Conservation (phyloP, 2,113 vertebrate genomes). For the Ondatra zibethicus region DNA sequence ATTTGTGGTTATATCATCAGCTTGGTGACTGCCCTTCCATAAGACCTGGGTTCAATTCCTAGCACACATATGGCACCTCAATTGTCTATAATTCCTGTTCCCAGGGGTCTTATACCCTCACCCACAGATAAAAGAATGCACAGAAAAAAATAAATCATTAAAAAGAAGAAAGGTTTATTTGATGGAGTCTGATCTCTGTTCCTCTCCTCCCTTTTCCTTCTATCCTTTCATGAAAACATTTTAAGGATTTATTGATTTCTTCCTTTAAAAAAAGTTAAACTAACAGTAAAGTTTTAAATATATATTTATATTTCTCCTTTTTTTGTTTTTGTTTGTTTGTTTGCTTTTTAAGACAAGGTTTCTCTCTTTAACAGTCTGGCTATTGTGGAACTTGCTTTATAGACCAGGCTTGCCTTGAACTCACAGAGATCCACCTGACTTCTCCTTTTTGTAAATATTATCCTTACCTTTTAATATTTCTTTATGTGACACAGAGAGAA, state of each 20-base stretch:
- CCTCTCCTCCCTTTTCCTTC: neutral
- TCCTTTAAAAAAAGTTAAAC: neutral
- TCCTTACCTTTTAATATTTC: neutral
- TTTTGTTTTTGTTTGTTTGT: neutral
- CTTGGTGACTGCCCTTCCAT: neutral
- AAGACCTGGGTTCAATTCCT: neutral
- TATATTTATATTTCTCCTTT: neutral
- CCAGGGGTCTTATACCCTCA: neutral
- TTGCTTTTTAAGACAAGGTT: neutral
- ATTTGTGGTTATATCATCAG: neutral
- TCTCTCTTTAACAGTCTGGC: neutral
- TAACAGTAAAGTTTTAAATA: neutral
- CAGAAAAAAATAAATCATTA: neutral
- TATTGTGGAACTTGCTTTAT: neutral
- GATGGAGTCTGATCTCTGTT: neutral
- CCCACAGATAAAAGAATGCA: neutral
- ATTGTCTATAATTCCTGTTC: neutral
- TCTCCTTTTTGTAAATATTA: slow-evolving; percentile 28
- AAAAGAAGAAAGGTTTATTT: slow-evolving; percentile 39
- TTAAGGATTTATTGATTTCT: slow-evolving; percentile 28
- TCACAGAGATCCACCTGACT: neutral
- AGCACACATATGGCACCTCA: neutral
- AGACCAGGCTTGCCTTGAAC: neutral
- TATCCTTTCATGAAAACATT: slow-evolving; percentile 18
- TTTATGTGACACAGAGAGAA: neutral